phyloP scores from a whole-genome alignment of 2,888 invertebrate genomes.

The Nasonovia ribisnigri region DNA sequence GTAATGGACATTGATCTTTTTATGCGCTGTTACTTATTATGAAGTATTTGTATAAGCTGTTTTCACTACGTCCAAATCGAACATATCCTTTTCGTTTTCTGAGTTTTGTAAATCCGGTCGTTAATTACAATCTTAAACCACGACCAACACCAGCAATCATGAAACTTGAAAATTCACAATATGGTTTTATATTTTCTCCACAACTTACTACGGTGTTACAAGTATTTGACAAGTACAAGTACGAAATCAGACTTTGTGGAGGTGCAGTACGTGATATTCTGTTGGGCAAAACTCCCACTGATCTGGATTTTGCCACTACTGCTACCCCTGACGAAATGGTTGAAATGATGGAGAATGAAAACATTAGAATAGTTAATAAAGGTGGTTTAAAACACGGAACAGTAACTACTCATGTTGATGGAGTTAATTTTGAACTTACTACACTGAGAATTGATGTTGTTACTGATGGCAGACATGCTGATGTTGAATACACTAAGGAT shows the following conservation, averaged over 20 bases:
- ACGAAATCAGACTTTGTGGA: constrained; percentile 94
- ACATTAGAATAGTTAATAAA: constrained; percentile 90
- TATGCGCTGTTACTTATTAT: background rate
- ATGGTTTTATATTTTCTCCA: constrained; percentile 83
- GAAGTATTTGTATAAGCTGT: constrained; percentile 24
- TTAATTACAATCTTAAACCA: constrained; percentile 45
- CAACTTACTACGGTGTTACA: constrained; percentile 80
- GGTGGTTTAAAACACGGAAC: constrained; percentile 97
- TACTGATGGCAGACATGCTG: constrained; percentile 95
- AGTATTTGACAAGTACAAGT: constrained; percentile 79
- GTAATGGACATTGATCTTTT: background rate
- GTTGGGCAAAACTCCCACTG: constrained; percentile 84
- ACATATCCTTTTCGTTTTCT: constrained; percentile 6
- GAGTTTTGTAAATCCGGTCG: constrained; percentile 33
- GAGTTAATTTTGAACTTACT: constrained; percentile 94
- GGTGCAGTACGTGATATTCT: constrained; percentile 94
- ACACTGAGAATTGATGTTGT: constrained; percentile 91
- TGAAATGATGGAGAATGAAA: constrained; percentile 86
- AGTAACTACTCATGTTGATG: constrained; percentile 93
- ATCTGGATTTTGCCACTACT: constrained; percentile 97
- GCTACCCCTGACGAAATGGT: constrained; percentile 98
- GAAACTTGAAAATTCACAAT: constrained; percentile 81
- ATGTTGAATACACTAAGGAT: constrained; percentile 93
- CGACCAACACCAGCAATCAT: constrained; percentile 77
- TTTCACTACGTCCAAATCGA: background rate